Conservation (phyloP, 2,113 vertebrate genomes). For the Helogale parvula region DNA sequence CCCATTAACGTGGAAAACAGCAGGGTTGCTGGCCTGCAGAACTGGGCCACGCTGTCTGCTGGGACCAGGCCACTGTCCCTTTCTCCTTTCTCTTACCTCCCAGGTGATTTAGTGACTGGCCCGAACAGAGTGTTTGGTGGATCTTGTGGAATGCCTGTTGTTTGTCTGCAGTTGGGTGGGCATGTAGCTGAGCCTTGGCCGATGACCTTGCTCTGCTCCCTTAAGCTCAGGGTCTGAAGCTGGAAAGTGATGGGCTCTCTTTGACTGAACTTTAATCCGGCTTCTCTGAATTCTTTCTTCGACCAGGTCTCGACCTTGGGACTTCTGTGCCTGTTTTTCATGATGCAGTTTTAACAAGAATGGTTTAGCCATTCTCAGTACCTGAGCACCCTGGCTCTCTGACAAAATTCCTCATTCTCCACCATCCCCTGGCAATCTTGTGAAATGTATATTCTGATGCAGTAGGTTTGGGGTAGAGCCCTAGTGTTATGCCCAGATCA, state of each 20-base stretch:
- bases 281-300: background rate
- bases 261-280: background rate
- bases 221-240: background rate
- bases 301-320: background rate
- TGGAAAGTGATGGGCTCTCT: background rate
- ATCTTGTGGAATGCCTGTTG: too few species aligned
- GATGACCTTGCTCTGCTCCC: background rate
- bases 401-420: background rate
- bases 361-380: background rate
- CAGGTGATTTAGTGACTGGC: background rate
- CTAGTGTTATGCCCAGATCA: too few species aligned
- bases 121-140: background rate
- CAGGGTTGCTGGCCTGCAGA: background rate
- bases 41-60: rapidly evolving
- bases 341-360: background rate
- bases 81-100: background rate
- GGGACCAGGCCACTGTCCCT: background rate
- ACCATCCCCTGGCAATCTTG: background rate
- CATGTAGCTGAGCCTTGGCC: background rate
- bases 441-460: background rate
- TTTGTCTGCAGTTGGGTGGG: background rate
- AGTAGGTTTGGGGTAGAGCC: background rate
- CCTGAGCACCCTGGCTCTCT: background rate
- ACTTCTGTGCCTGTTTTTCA: background rate
- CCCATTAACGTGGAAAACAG: background rate